Conservation (phyloP, 2,888 invertebrate species). For the Mythimna pallens region DNA sequence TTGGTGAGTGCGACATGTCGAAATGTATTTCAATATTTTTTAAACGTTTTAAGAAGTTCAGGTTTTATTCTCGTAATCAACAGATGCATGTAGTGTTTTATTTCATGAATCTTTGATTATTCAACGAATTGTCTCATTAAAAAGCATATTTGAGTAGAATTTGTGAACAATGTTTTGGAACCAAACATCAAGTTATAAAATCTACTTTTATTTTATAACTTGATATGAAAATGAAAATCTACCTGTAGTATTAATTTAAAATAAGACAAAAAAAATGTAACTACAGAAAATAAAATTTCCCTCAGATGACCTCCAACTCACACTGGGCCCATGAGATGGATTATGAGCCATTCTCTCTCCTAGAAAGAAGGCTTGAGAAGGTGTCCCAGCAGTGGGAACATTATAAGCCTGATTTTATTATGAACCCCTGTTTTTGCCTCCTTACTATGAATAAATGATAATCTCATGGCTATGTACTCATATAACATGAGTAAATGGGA, state of each 20-base stretch:
- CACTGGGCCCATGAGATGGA: too few relatives aligned
- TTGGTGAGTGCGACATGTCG: constrained; percentile 17
- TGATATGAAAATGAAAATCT: neutral
- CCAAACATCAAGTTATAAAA: neutral
- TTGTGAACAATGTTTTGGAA: constrained; percentile 15
- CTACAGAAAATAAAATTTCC: too few relatives aligned
- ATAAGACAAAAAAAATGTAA: neutral
- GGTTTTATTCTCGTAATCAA: constrained; percentile 18
- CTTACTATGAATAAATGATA: too few relatives aligned
- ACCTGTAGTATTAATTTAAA: neutral
- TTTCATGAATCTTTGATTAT: neutral
- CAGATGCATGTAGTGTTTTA: neutral
- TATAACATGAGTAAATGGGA: too few relatives aligned
- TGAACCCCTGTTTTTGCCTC: too few relatives aligned
- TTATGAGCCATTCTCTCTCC: too few relatives aligned
- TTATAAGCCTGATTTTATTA: too few relatives aligned
- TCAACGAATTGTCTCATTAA: neutral
- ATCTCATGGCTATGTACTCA: too few relatives aligned
- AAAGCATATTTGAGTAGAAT: neutral
- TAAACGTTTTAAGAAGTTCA: neutral
- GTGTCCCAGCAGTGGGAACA: too few relatives aligned
- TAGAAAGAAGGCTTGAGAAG: too few relatives aligned
- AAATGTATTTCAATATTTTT: constrained; percentile 5
- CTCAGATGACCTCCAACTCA: too few relatives aligned
- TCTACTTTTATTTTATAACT: neutral